These are phyloP conservation scores for Crocidura indochinensis DNA, from an alignment of 2,797 vertebrate species.

Conservation along the genomic window DNA sequence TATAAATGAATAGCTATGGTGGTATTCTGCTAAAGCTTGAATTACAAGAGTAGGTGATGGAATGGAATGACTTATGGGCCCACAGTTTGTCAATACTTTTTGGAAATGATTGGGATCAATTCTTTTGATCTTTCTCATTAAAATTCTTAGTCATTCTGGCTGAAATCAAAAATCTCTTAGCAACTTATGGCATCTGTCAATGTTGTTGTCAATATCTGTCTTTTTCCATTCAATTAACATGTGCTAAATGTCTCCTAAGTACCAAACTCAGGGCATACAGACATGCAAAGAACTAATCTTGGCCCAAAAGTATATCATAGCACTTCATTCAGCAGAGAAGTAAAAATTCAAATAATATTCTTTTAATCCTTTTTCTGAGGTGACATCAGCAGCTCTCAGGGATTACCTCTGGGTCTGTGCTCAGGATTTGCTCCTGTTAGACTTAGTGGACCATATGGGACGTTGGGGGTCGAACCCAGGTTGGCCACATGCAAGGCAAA, in stretches of 20 bases:
- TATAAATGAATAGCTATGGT: not conserved
- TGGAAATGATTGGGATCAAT: not conserved
- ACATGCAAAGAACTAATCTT: slow-evolving; percentile 8
- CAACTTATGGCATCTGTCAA: slow-evolving; percentile 12
- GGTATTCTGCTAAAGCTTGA: slow-evolving; percentile 18
- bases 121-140: slow-evolving; percentile 32
- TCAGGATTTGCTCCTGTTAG: no score
- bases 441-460: no score
- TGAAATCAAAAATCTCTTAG: slow-evolving; percentile 49
- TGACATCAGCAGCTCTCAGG: no score
- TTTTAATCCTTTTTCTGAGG: no score
- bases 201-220: not conserved
- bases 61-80: not conserved
- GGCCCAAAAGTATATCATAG: not conserved
- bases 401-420: no score
- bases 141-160: slow-evolving; percentile 36
- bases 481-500: no score
- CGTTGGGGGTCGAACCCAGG: no score
- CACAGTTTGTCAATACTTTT: not conserved
- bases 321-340: slow-evolving; percentile 4
- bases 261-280: not conserved
- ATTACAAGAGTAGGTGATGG: slow-evolving; percentile 3
- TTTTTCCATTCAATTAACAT: slow-evolving; percentile 38
- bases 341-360: slow-evolving; percentile 43
- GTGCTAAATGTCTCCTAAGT: slow-evolving; percentile 26